These are phyloP conservation scores for Drepana falcataria DNA, from an alignment of 2,888 invertebrate species.

Conservation along the genomic window DNA sequence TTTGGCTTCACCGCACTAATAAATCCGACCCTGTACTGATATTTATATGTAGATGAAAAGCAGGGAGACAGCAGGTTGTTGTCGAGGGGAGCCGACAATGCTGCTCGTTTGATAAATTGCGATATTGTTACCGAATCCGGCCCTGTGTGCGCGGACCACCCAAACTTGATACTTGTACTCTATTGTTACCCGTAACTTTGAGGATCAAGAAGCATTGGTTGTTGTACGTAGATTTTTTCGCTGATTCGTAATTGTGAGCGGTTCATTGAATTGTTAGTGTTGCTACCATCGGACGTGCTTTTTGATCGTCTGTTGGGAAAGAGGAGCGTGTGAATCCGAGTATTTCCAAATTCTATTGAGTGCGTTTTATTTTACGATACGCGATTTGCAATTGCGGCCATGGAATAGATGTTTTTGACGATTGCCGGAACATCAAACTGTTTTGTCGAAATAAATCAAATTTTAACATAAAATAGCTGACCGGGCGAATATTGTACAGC, in stretches of 20 bases:
- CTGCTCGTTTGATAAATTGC: constrained; percentile 75
- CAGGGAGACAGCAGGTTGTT: constrained; percentile 13
- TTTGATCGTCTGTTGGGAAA: background rate
- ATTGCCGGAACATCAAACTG: background rate
- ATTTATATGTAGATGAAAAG: constrained; percentile 37
- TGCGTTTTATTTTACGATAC: background rate
- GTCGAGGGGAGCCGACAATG: constrained; percentile 61
- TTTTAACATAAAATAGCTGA: too few relatives aligned
- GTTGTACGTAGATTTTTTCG: constrained; percentile 27
- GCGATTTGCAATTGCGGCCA: too few relatives aligned
- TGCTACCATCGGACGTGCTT: background rate
- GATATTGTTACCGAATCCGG: constrained; percentile 63
- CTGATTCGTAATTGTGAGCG: constrained; percentile 39
- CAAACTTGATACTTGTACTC: constrained; percentile 17
- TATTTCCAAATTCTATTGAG: background rate
- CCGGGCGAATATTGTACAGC: too few relatives aligned
- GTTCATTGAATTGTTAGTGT: constrained; percentile 30
- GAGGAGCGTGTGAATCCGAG: background rate
- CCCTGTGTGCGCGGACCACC: constrained; percentile 35
- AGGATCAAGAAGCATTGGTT: constrained; percentile 19
- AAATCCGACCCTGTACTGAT: constrained; percentile 25
- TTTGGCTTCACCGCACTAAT: constrained; percentile 2
- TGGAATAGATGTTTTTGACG: background rate
- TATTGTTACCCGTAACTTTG: constrained; percentile 4
- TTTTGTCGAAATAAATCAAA: background rate